Evolutionary conservation across 2,888 invertebrate genomes (phyloP).

Genomic region (Microchrysa polita): DNA sequence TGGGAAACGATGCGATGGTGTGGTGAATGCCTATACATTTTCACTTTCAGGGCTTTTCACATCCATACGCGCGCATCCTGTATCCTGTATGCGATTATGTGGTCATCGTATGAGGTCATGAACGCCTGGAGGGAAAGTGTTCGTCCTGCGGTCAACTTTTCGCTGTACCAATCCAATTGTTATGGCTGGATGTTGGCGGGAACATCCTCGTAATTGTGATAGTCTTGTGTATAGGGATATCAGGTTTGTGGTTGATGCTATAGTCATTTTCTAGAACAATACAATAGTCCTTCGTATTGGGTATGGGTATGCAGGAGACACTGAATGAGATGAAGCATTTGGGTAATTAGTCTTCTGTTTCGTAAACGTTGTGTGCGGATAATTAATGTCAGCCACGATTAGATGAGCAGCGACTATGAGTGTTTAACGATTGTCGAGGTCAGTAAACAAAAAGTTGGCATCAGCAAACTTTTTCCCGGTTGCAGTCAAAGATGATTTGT

Average conservation of each 20-base stretch:
- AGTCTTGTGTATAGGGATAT: background rate
- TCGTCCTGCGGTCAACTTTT: background rate
- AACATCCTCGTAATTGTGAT: slow-evolving; percentile 9
- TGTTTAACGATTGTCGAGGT: background rate
- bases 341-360: background rate
- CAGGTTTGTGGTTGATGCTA: too few species aligned
- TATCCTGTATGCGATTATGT: too few species aligned
- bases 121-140: background rate
- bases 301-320: background rate
- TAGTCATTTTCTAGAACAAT: background rate
- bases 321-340: background rate
- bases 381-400: background rate
- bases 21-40: background rate
- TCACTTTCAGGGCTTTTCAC: slow-evolving; percentile 5
- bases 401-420: background rate
- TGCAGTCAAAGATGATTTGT: too few species aligned
- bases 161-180: background rate
- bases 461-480: too few species aligned
- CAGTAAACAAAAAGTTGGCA: too few species aligned
- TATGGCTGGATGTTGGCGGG: too few species aligned
- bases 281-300: background rate
- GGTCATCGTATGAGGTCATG: too few species aligned
- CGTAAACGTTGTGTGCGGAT: background rate
- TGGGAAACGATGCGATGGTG: too few species aligned
- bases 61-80: background rate